A percentile compares a stretch with the other conserved stretches of the same genome.
Evolutionary conservation across 2,797 vertebrate species (phyloP).

Genomic region (Taenioides sp.): DNA sequence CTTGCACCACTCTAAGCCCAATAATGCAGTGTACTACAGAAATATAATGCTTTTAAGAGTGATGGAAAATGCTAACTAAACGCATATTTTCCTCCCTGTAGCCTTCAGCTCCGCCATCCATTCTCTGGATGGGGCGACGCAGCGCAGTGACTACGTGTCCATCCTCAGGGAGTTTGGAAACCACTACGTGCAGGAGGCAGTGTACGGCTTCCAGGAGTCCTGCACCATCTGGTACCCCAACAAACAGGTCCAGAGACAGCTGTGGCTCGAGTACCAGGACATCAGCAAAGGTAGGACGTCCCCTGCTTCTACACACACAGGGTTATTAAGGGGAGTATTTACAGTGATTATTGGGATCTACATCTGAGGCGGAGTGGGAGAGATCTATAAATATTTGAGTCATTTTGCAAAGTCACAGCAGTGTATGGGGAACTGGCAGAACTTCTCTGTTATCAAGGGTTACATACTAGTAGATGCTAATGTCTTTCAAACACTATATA

Average conservation of each 20-base stretch:
- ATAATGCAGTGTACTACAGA: not conserved
- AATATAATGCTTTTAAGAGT: not conserved
- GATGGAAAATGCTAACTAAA: constrained; percentile 2
- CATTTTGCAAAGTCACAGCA: not conserved
- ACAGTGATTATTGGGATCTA: not conserved
- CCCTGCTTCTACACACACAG: not conserved
- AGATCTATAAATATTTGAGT: not conserved
- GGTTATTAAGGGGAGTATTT: not conserved
- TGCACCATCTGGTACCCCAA: constrained; percentile 99
- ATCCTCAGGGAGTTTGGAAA: constrained; percentile 95
- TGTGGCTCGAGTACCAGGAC: constrained; percentile 98
- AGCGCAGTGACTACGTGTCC: constrained; percentile 89
- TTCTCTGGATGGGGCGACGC: constrained; percentile 92
- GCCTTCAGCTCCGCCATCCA: constrained; percentile 93
- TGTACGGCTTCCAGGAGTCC: constrained; percentile 95
- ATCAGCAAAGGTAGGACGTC: constrained; percentile 92
- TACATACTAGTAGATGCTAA: not conserved
- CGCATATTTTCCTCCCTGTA: constrained; percentile 43
- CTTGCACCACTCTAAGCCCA: not conserved
- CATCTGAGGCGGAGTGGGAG: constrained; percentile 6
- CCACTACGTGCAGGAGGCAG: constrained; percentile 94
- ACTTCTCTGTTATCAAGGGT: not conserved
- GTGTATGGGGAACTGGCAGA: not conserved
- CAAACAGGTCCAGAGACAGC: constrained; percentile 93
- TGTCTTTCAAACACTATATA: not conserved